Conservation (phyloP, 23 tunicate species). For the Phallusia fumigata region DNA sequence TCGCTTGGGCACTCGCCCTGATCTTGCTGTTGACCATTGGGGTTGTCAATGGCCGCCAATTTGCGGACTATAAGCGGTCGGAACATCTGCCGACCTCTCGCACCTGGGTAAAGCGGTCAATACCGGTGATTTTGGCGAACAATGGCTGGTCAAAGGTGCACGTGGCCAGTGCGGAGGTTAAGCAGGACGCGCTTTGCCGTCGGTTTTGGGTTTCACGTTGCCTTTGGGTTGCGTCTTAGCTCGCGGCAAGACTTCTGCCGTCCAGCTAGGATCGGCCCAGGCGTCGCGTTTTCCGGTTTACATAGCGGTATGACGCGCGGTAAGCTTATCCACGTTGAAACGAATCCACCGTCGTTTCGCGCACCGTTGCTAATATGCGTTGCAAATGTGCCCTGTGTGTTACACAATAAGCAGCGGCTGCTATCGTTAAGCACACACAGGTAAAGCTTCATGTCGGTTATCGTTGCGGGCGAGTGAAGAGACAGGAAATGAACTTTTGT, state of each 20-base stretch:
- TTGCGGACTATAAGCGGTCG: neutral
- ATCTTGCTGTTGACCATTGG: neutral
- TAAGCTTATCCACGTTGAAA: neutral
- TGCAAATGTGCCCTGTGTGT: too few relatives aligned
- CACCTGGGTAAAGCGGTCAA: too few relatives aligned
- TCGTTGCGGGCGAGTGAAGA: too few relatives aligned
- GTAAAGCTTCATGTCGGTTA: too few relatives aligned
- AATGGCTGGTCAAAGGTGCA: neutral
- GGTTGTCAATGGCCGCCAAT: neutral
- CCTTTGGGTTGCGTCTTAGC: too few relatives aligned
- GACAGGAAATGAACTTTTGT: too few relatives aligned
- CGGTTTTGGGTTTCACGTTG: neutral
- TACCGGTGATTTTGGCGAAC: neutral
- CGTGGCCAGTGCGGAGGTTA: neutral
- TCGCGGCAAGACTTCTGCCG: neutral
- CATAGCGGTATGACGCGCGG: neutral
- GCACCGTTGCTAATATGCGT: neutral
- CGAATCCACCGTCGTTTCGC: neutral
- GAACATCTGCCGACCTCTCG: conserved; percentile 10
- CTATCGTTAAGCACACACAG: too few relatives aligned
- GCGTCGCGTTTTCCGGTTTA: neutral
- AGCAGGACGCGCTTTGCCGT: neutral
- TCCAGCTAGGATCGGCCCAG: too few relatives aligned
- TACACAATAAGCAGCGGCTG: too few relatives aligned
- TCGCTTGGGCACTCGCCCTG: neutral